Base-by-base conservation (phyloP, 2,888 invertebrate species). In the Ophion slaviceki region DNA sequence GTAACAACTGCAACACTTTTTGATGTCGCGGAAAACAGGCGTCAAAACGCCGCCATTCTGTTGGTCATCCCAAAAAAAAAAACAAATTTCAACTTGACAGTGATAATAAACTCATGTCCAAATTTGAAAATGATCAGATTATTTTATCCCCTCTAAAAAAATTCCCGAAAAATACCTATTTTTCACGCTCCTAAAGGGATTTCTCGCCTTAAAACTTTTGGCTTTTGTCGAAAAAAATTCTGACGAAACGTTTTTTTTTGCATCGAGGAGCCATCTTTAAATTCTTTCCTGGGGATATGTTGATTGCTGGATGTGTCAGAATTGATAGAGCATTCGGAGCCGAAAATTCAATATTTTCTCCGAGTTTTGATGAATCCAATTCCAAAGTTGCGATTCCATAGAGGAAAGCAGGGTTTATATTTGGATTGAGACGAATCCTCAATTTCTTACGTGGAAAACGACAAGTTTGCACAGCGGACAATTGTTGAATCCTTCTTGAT, bases 381-480 rank as follows among this genome's bases (percentile, higher is more conserved):
- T 14, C 17, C 53, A 53, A 53, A 53, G 53, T 14, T 53, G 3
- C 32, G n/a, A 32, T 57, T 53, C 1, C 0, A 14, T n/a, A 24
- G 7, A 32, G 7, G 32, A 10, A 57, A 32, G 17, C 17, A 53
- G 20, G 32, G 17, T 28, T n/a, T n/a, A 32, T 57, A 36, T n/a
- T 32, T 57, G 0, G n/a, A 32, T 59, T 59, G n/a, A 5, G 32
- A 72, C 20, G 1, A 4, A 57, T n/a, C 6, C n/a, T 40, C 57
- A 47, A 66, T 74, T 75, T 64, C 90, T 91, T 90, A 93, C 94
- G 85, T 92, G 87, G 88, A 93, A 93, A 36, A 93, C 85, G 32
- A 90, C 80, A 87, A 92, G 88, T 64, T 89, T 91, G 85, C 94
- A 94, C 45, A 93, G 87, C 47, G 67, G 80, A 82, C 94, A 94